phyloP scores from a whole-genome alignment of 2,797 vertebrate species.

The Tiaroga cobitis region DNA sequence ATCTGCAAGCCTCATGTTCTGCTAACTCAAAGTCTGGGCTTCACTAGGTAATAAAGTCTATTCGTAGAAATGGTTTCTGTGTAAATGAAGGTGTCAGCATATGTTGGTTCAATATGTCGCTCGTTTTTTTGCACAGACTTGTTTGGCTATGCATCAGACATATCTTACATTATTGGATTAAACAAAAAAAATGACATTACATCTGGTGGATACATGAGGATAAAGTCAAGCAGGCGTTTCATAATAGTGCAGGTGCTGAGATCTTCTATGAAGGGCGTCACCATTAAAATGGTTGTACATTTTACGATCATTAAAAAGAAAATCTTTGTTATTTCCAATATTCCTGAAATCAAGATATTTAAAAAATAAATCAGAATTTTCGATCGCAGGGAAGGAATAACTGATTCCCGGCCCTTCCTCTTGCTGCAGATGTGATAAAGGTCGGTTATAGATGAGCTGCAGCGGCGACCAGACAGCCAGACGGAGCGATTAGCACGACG shows the following conservation, averaged over 20 bases:
- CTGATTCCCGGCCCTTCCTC: conserved; percentile 6
- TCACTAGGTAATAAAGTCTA: conserved; percentile 35
- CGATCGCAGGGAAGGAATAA: background rate
- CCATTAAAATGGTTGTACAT: background rate
- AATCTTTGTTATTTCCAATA: background rate
- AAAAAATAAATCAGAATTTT: background rate
- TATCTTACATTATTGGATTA: conserved; percentile 11
- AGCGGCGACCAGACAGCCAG: conserved; percentile 30
- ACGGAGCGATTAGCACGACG: conserved; percentile 3
- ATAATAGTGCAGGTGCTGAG: conserved; percentile 4
- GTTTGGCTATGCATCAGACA: conserved; percentile 33
- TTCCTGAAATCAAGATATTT: background rate
- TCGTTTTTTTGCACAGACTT: background rate
- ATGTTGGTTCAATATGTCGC: conserved; percentile 50
- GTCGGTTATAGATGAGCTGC: conserved; percentile 9
- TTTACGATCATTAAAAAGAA: background rate
- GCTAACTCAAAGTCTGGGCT: conserved; percentile 9
- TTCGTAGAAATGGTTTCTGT: conserved; percentile 23
- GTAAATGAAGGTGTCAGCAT: conserved; percentile 32
- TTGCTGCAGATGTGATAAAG: conserved; percentile 15
- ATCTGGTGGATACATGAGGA: conserved; percentile 19
- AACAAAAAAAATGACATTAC: conserved; percentile 28
- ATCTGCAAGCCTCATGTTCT: conserved; percentile 23
- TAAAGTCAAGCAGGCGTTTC: conserved; percentile 26
- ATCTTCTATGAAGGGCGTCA: background rate